Evolutionary conservation across 2,888 invertebrate species (phyloP).

Genomic region (Ochropacha duplaris): DNA sequence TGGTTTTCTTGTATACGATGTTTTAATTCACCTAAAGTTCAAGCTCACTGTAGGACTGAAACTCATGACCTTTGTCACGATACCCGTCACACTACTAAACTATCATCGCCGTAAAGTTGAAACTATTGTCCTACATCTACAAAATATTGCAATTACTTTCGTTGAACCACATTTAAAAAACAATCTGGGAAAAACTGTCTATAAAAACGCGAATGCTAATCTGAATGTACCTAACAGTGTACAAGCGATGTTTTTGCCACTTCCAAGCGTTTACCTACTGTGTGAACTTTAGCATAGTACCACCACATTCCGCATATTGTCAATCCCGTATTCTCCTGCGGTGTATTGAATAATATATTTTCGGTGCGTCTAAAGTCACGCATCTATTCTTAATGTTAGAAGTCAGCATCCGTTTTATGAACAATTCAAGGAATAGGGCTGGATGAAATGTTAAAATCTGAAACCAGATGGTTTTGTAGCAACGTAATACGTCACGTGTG

Average conservation of each 20-base stretch:
- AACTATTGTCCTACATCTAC: too few relatives aligned
- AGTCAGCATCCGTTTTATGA: conserved; percentile 25
- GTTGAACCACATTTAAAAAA: too few relatives aligned
- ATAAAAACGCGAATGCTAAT: too few relatives aligned
- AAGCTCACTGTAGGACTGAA: too few relatives aligned
- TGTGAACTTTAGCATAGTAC: not conserved
- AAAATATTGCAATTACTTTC: too few relatives aligned
- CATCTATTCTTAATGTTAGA: conserved; percentile 44
- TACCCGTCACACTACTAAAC: too few relatives aligned
- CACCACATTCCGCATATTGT: conserved; percentile 31
- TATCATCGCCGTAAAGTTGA: too few relatives aligned
- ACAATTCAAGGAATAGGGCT: conserved; percentile 28
- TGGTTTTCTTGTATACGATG: too few relatives aligned
- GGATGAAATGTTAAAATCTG: conserved; percentile 17
- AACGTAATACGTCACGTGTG: conserved; percentile 6
- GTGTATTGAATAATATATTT: conserved; percentile 37
- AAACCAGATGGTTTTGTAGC: conserved; percentile 14
- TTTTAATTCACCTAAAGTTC: too few relatives aligned
- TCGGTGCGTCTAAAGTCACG: conserved; percentile 12
- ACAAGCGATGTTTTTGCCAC: not conserved
- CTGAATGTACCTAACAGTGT: too few relatives aligned
- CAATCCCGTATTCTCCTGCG: conserved; percentile 45
- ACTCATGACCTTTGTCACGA: too few relatives aligned
- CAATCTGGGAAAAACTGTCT: too few relatives aligned
- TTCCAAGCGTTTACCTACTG: not conserved